phyloP scores from a whole-genome alignment of 2,797 vertebrate genomes.

The Pipistrellus kuhlii region DNA sequence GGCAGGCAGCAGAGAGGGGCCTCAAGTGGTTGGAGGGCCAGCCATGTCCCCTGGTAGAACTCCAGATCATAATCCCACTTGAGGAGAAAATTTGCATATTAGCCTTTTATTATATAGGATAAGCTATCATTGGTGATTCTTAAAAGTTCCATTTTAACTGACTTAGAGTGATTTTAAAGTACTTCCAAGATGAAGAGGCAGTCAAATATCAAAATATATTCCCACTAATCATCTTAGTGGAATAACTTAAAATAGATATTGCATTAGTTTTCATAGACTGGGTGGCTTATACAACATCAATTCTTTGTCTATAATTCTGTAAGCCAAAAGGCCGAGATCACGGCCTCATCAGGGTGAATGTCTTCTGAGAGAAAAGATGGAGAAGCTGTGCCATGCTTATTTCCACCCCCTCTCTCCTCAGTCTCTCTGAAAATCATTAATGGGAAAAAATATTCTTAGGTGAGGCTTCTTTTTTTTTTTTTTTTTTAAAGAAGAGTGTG shows the following conservation, averaged over 20 bases:
- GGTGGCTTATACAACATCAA: neutral
- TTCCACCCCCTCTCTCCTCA: neutral
- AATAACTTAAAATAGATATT: neutral
- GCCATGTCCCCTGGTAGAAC: too few relatives aligned
- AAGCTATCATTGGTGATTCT: neutral
- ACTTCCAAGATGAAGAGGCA: neutral
- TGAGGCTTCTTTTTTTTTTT: neutral
- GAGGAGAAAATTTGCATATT: too few relatives aligned
- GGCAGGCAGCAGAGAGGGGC: too few relatives aligned
- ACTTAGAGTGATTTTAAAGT: constrained; percentile 7
- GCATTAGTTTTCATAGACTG: neutral
- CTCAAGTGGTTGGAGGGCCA: too few relatives aligned
- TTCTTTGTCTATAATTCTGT: neutral
- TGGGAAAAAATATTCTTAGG: too few relatives aligned
- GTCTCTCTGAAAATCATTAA: too few relatives aligned
- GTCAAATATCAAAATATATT: neutral
- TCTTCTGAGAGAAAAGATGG: neutral
- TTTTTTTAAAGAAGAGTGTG: neutral
- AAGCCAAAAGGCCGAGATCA: neutral
- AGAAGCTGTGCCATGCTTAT: neutral
- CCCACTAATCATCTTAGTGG: neutral
- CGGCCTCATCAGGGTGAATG: neutral
- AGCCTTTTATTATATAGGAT: too few relatives aligned
- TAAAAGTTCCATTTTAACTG: neutral
- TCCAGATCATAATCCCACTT: too few relatives aligned